Evolutionary conservation across 1,140 invertebrate genomes (phyloP).

Genomic region (Micrasema longulum): DNA sequence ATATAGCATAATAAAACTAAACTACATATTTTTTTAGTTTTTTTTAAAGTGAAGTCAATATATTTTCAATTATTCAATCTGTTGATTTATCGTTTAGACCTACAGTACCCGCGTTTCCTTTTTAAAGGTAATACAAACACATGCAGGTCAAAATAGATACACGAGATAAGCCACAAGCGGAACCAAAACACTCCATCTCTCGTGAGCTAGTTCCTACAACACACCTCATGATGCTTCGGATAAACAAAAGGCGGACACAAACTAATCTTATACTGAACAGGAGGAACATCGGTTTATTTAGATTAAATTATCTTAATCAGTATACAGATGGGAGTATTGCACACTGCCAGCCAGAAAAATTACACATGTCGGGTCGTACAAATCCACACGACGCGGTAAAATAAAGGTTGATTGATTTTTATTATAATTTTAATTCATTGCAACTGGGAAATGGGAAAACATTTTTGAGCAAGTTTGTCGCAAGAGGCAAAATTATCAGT

Average conservation of each 20-base stretch:
- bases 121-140: slow-evolving; percentile 26
- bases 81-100: no score
- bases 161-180: slow-evolving; percentile 26
- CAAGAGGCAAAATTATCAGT: no score
- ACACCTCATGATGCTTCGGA: background rate
- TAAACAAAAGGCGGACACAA: background rate
- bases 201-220: background rate
- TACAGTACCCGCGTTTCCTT: slow-evolving; percentile 11
- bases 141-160: slow-evolving; percentile 16
- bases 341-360: no score
- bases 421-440: no score
- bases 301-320: background rate
- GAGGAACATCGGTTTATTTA: background rate
- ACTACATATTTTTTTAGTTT: no score
- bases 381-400: background rate
- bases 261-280: background rate
- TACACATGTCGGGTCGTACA: background rate
- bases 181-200: slow-evolving; percentile 20
- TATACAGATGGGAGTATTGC: no score
- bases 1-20: no score
- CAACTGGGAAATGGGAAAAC: no score
- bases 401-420: no score
- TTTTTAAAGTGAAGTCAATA: no score
- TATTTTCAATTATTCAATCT: no score
- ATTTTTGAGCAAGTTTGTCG: no score